Conservation (phyloP, 2,113 vertebrate species). For the Oryzias celebensis region DNA sequence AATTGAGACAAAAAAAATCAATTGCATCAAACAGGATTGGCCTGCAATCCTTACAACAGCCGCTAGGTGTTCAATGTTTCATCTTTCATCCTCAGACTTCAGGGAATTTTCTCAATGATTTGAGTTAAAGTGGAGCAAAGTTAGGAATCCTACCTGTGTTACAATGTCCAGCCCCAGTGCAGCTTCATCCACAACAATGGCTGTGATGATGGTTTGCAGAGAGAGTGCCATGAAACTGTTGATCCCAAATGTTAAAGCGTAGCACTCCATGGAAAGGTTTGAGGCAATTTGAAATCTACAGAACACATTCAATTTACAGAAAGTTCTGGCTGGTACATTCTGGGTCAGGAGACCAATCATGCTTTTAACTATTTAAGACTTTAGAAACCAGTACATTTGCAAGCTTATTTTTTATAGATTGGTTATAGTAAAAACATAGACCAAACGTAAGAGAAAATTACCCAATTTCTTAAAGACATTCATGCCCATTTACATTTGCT, state of each 20-base stretch:
- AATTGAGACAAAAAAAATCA: too few species aligned
- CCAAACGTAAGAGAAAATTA: too few species aligned
- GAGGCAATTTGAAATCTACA: slow-evolving; percentile 76
- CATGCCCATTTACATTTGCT: too few species aligned
- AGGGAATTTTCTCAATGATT: background rate
- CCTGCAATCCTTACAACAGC: slow-evolving; percentile 16
- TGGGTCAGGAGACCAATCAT: too few species aligned
- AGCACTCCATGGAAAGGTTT: slow-evolving; percentile 75
- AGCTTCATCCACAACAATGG: slow-evolving; percentile 65
- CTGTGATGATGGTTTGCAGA: slow-evolving; percentile 74
- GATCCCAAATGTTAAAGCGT: slow-evolving; percentile 75
- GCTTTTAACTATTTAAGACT: too few species aligned
- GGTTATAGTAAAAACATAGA: too few species aligned
- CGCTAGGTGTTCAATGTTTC: slow-evolving; percentile 35
- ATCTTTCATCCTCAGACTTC: slow-evolving; percentile 5
- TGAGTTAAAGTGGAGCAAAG: background rate
- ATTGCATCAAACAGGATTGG: background rate
- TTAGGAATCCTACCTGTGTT: slow-evolving; percentile 62
- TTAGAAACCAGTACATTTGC: too few species aligned
- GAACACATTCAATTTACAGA: background rate
- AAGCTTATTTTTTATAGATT: too few species aligned
- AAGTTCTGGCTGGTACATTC: too few species aligned
- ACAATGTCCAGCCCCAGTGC: slow-evolving; percentile 71
- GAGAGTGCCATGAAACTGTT: slow-evolving; percentile 73
- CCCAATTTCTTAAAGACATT: too few species aligned